These are phyloP conservation scores for Cataglyphis hispanica DNA, from an alignment of 1,140 invertebrate species.

Conservation along the genomic window DNA sequence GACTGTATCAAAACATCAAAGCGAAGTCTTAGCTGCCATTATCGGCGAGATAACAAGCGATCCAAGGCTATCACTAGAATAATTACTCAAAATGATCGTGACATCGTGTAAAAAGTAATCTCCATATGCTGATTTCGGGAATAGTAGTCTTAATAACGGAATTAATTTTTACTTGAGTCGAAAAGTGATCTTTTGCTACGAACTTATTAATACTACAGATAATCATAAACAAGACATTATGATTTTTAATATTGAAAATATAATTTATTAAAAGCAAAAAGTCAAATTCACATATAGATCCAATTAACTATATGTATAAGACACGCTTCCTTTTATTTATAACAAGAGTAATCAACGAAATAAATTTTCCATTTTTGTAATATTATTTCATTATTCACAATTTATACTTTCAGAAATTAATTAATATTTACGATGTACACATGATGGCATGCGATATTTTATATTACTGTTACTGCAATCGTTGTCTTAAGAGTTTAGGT, in stretches of 20 bases:
- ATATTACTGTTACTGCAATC: background rate
- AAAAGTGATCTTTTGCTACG: background rate
- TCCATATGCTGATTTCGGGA: slow-evolving; percentile 28
- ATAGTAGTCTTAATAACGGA: background rate
- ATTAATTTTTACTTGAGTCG: background rate
- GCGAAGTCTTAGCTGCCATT: slow-evolving; percentile 54
- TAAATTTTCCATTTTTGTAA: slow-evolving; percentile 13
- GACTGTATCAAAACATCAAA: slow-evolving; percentile 62
- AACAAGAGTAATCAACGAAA: slow-evolving; percentile 15
- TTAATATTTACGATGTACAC: background rate
- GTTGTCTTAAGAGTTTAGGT: background rate
- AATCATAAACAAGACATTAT: no score
- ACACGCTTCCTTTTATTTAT: slow-evolving; percentile 15
- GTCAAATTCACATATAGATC: no score
- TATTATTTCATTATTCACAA: background rate
- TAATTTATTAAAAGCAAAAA: no score
- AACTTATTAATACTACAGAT: no score
- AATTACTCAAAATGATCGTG: slow-evolving; percentile 62
- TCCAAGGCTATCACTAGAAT: slow-evolving; percentile 46
- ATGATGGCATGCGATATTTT: background rate
- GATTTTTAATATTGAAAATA: no score
- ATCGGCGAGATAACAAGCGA: slow-evolving; percentile 57
- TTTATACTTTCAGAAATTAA: slow-evolving; percentile 9
- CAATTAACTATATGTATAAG: background rate
- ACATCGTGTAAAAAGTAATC: slow-evolving; percentile 54